phyloP scores from a whole-genome alignment of 2,888 invertebrate species.

The Pyrocoelia pectoralis region DNA sequence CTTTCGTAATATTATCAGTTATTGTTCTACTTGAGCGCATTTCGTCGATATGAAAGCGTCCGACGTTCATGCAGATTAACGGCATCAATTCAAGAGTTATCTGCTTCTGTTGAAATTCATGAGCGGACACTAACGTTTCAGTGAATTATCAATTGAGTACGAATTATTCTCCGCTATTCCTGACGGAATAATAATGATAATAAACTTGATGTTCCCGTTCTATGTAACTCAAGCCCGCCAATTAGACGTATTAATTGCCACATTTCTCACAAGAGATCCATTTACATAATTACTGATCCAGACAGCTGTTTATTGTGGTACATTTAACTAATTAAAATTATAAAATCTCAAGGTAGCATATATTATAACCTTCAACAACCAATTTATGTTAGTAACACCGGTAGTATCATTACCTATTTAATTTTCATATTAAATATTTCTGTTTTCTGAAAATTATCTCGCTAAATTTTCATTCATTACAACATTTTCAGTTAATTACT shows the following conservation, averaged over 20 bases:
- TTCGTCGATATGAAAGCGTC: conserved; percentile 28
- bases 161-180: conserved; percentile 29
- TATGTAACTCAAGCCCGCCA: conserved; percentile 41
- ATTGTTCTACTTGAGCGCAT: conserved; percentile 35
- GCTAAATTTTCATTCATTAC: no score
- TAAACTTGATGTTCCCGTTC: conserved; percentile 32
- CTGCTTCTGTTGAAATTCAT: conserved; percentile 26
- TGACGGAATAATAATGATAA: conserved; percentile 31
- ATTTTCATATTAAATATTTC: no score
- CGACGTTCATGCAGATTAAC: conserved; percentile 33
- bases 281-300: conserved; percentile 38
- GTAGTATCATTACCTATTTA: no score
- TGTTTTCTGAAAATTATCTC: no score
- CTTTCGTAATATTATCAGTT: conserved; percentile 34
- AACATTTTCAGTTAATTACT: no score
- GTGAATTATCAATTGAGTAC: conserved; percentile 25
- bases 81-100: conserved; percentile 29
- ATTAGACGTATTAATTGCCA: conserved; percentile 42
- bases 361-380: neutral
- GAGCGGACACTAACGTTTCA: conserved; percentile 25
- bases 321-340: conserved; percentile 25
- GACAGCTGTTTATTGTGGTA: conserved; percentile 29
- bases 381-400: neutral
- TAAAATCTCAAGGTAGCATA: neutral
- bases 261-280: conserved; percentile 39